Evolutionary conservation across 2,888 invertebrate species (phyloP), one percentile per base, ranked within the genome.

Genomic region (Spodoptera picta): DNA sequence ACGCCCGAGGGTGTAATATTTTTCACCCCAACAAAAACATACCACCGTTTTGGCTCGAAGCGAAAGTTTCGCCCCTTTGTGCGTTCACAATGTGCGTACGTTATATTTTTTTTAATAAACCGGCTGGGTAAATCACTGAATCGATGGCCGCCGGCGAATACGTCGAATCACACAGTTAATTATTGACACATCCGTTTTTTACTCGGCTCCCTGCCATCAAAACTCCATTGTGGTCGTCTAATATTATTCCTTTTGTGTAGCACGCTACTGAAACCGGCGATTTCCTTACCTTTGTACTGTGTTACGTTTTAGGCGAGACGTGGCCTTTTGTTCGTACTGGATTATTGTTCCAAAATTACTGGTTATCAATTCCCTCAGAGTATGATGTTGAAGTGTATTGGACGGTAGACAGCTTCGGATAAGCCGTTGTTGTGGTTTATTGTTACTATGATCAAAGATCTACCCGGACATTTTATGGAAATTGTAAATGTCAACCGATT

Each of bases 111-210:
- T 88, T 84, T 87, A 86, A 89, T 87, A 89, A 87, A 85, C 88
- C 83, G 78, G 83, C 82, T 77, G 84, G 65, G 81, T 83, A 83
- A 77, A 86, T 77, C 84, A 80, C 77, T 67, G 86, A 86, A 88
- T 90, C 90, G 90, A 91, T 90, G 89, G 91, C 93, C 92, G 87
- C 82, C 85, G 91, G 93, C 92, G 82, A 84, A 84, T 82, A 73
- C 86, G 86, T 84, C 86, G 87, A 88, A 91, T 93, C 93, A 88
- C 89, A 89, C 90, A 90, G 93, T 92, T 93, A 94, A 94, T 94
- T 93, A 94, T 93, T 92, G 93, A 93, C 93, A 92, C 93, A 92
- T 93, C 93, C 92, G 92, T 90, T 92, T 93, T 91, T 93, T 92
- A 87, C 87, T 83, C 84, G 82, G 81, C 74, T 83, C 79, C 75